Evolutionary conservation across 2,797 vertebrate genomes (phyloP), one percentile per base, ranked within the genome.

Genomic region (Notamacropus eugenii): DNA sequence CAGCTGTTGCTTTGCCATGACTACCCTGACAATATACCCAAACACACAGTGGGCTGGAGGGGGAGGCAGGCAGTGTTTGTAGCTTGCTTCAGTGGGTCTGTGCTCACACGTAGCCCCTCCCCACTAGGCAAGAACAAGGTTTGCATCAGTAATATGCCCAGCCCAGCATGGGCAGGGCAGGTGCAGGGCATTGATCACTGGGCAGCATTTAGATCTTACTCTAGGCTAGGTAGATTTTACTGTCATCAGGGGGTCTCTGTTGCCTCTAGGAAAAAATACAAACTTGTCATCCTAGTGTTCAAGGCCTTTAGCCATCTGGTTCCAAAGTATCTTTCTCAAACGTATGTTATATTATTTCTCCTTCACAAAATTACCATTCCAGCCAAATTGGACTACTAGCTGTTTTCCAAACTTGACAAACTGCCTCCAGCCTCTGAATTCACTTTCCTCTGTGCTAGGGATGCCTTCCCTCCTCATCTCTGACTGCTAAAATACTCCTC

Each of bases 11-110:
- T 96, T 92, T 94, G 59, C 50, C 95, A 54, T 92, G 97, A 87
- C 52, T 93, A 87, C 74, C 62, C 97, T 94, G 57, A 94, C 94
- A 96, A 96, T n/a, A 95, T 92, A 96, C 46, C 56, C 56, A 29
- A 93, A 93, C 74, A 90, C 52, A 95, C 96, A 95, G n/a, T 93
- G 40, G 94, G 94, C 90, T 10, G 93, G 4, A 10, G 19, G 11
- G 11, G 2, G 28, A 93, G 55, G 50, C 0, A 91, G 24, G 31
- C 93, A 62, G 55, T 19, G 4, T 93, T 14, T 95, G 29, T 28
- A 91, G 24, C 19, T 93, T 95, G 96, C 94, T 92, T 95, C 56
- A 92, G 34, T 74, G 54, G 55, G 54, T 57, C 46, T 96, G 95
- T 92, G 34, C 24, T 95, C 93, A 0, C 46, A 95, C 24, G 62